Percentiles rank a stretch among this genome's conserved stretches.
Evolutionary conservation across 2,797 vertebrate species (phyloP).

Genomic region (Eutrigla gurnardus): DNA sequence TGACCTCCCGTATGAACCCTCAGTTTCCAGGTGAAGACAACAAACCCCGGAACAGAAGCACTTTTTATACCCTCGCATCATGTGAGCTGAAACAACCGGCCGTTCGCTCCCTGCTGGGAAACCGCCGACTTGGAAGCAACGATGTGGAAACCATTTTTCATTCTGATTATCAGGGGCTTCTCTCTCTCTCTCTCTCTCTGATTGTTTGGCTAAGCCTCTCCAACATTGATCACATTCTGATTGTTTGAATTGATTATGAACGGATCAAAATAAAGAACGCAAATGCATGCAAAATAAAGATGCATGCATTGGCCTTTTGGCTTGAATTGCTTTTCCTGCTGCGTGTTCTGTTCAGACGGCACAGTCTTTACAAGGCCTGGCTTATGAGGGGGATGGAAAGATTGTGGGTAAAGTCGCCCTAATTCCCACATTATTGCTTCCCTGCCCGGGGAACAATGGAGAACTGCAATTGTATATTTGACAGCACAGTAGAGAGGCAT

Average conservation of each 20-base stretch:
- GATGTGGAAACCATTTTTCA: conserved; percentile 53
- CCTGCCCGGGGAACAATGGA: conserved; percentile 35
- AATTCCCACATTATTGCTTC: conserved; percentile 72
- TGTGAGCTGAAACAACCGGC: conserved; percentile 8
- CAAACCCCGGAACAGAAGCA: background rate
- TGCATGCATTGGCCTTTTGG: background rate
- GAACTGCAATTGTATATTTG: conserved; percentile 47
- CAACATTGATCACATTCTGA: conserved; percentile 16
- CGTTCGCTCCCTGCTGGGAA: background rate
- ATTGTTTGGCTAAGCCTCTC: conserved; percentile 5
- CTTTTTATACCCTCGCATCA: background rate
- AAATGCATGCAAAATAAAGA: background rate
- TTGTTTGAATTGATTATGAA: conserved; percentile 41
- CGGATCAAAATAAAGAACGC: conserved; percentile 11
- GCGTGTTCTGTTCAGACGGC: background rate
- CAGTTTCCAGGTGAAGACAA: background rate
- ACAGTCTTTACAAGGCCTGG: conserved; percentile 14
- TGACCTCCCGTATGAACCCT: background rate
- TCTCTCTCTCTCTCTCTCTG: conserved; percentile 18
- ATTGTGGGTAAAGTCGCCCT: conserved; percentile 42
- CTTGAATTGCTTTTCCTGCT: background rate
- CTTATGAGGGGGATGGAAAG: conserved; percentile 44
- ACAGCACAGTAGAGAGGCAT: conserved; percentile 25
- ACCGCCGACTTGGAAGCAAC: conserved; percentile 8
- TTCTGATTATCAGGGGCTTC: conserved; percentile 30